Base-by-base conservation (phyloP, 2,113 vertebrate species). In the Rhodinocichla rosea region DNA sequence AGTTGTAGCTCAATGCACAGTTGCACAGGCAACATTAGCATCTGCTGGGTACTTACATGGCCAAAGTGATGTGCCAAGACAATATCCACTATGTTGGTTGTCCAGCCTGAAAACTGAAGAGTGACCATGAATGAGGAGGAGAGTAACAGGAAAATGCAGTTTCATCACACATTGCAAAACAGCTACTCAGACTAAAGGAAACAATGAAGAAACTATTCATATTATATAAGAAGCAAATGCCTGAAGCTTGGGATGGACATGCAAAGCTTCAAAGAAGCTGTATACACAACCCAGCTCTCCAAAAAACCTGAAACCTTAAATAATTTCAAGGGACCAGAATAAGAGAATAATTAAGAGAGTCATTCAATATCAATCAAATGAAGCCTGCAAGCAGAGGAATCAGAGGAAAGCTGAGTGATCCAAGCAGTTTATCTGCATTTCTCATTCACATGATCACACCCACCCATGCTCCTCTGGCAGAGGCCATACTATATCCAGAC, bases 31-130 rank as follows among this genome's bases (percentile, higher is more conserved):
- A 83, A 55, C 23, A 50, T 20, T 37, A 75, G 27, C 35, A 79
- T 13, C 17, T 87, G 68, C 44, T 67, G 59, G 50, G 63, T 93
- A 98, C 99, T 99, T 98, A 99, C 99, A 23, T 98, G 97, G 78
- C 99, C 99, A 97, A 99, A 99, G 96, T 99, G 99, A 94, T 99
- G 99, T 13, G 97, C 98, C 98, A 99, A 98, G 95, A 99, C 99
- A 87, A 98, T 98, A 94, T 99, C 99, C 71, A 99, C 98, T 87
- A 99, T 94, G 96, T 98, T 99, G 88, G 98, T 99, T 63, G 99
- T 99, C 99, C 99, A 99, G 70, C 99, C 98, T 68, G 99, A 98
- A 94, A 99, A 96, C 99, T 99, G 95, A 52, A 97, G 83, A 95
- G 84, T 79, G 69, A 93, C 65, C 3, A 5, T 64, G 89, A 89